Conservation (phyloP, 2,888 invertebrate genomes). For the Listrodromus nycthemerus region DNA sequence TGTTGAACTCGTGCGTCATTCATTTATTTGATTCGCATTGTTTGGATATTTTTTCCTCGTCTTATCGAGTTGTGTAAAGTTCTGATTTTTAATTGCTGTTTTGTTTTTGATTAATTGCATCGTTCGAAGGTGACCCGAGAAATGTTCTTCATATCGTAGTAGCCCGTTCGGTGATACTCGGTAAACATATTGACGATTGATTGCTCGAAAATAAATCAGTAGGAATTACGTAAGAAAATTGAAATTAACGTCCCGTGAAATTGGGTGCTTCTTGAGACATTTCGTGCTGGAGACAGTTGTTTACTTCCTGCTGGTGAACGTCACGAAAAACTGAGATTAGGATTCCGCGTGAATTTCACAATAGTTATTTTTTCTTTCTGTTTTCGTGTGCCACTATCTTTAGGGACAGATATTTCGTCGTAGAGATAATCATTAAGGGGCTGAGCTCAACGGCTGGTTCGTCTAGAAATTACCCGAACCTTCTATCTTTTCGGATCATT, state of each 20-base stretch:
- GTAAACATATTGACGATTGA: neutral
- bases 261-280: neutral
- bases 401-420: slow-evolving; percentile 6
- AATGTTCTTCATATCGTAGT: neutral
- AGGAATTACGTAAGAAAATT: too few species aligned
- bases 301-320: neutral
- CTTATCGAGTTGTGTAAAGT: neutral
- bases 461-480: neutral
- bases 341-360: neutral
- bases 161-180: too few species aligned
- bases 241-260: neutral
- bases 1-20: neutral
- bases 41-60: neutral
- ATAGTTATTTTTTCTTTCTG: neutral
- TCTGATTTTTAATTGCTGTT: neutral
- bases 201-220: too few species aligned
- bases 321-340: neutral
- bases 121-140: neutral
- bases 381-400: neutral
- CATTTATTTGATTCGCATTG: neutral
- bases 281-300: neutral
- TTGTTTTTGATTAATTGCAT: neutral
- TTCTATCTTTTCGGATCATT: neutral
- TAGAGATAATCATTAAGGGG: slow-evolving; percentile 2
- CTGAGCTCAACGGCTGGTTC: neutral